Base-by-base conservation (phyloP, 92 coral and sea anemone genomes). In the Pocillopora grandis region DNA sequence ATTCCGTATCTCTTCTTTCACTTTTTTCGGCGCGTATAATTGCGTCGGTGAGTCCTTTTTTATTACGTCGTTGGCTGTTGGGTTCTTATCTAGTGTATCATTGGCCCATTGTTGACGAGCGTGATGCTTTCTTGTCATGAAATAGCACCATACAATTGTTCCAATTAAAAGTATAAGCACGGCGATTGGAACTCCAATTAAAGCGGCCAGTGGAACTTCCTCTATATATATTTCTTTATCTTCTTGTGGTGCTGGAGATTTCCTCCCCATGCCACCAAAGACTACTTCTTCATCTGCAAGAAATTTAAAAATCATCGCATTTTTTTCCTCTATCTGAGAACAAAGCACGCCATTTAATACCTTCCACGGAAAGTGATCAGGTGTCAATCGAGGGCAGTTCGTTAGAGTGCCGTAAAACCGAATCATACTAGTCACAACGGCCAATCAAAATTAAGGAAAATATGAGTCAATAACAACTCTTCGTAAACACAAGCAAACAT, bases 131-230 rank as follows among this genome's bases (percentile, higher is more conserved):
- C 84, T 78, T 10, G 90, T 91, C 78, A 91, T 89, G 15, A 88
- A 80, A 65, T 89, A 92, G 58, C 98, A 94, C 98, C 98, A 94
- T 63, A 96, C 89, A 5, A 96, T 90, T 16, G 97, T 85, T 16
- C 86, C 95, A 3, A 90, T 92, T 33, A 94, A 72, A 20, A 94
- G 77, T 16, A 87, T 86, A 59, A 88, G 91, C 19, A 96, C 90
- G 48, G 92, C 92, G 10, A 91, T 66, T n/a, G 99, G 93, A 1
- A 92, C 90, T 20, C 90, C 96, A 71, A 94, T 89, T n/a, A 92
- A 62, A 13, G 93, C 98, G 7, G 98, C 95, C 65, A 94, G 85
- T 35, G 95, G 95, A 12, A 94, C 76, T n/a, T 90, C 90, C 58
- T 83, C 80, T 19, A 74, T 79, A 11, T 16, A 17, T 75, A 72